Conservation (phyloP, 92 coral and sea anemone species). For the Palythoa caribaeorum region DNA sequence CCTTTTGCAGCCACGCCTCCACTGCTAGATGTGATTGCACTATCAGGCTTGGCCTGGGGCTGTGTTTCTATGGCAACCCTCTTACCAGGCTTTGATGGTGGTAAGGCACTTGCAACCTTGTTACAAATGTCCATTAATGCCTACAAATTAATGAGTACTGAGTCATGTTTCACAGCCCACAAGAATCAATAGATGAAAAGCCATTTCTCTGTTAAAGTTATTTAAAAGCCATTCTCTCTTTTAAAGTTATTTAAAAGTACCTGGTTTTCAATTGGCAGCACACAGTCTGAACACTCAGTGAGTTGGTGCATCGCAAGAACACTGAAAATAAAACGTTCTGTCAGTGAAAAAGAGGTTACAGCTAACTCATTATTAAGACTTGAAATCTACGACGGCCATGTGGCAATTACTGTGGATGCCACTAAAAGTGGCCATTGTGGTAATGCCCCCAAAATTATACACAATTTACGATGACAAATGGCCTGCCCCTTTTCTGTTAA, state of each 20-base stretch:
- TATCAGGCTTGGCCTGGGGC: conserved; percentile 74
- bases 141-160: conserved; percentile 45
- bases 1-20: conserved; percentile 81
- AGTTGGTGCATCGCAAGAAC: conserved; percentile 98
- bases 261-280: conserved; percentile 95
- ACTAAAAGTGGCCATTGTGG: too few relatives aligned
- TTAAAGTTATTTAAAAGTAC: conserved; percentile 24
- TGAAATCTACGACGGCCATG: too few relatives aligned
- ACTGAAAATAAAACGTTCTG: conserved; percentile 52
- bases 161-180: not conserved
- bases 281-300: conserved; percentile 94
- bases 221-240: not conserved
- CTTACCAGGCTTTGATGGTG: conserved; percentile 92
- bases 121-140: conserved; percentile 95
- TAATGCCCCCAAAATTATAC: too few relatives aligned
- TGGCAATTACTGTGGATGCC: not conserved
- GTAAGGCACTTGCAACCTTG: conserved; percentile 89
- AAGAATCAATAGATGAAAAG: too few relatives aligned
- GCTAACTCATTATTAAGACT: too few relatives aligned
- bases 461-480: not conserved
- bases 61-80: conserved; percentile 72
- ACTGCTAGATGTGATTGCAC: conserved; percentile 93
- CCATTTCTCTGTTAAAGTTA: too few relatives aligned
- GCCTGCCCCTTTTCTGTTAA: too few relatives aligned
- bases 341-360: not conserved